Evolutionary conservation across 37 sponge, comb jelly and placozoan genomes (phyloP), one percentile per base, ranked within the genome.

Genomic region (Oscarella lobularis): DNA sequence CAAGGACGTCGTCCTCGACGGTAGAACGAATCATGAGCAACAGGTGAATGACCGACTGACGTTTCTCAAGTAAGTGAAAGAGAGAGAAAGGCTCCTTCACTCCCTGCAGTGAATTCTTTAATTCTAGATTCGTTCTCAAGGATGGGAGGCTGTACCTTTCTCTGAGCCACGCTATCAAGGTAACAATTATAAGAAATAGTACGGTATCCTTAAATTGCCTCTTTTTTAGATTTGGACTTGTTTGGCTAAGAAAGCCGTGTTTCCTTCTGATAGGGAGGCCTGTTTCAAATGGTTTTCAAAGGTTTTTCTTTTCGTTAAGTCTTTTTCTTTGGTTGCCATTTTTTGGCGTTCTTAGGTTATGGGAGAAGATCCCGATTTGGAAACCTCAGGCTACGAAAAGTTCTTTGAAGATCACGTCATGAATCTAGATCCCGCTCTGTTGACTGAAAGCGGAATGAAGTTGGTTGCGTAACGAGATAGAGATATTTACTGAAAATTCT

Each of bases 241-340:
- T 30, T 37, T 91, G 39, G 86, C 80, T 37, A 86, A 85, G 2
- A 72, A 78, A 29, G 81, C 89, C 20, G 89, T 87, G 30, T 88
- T 85, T 65, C 69, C 83, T 33, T 73, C 76, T 27, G 92, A 91
- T 74, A 78, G 81, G 31, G 92, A 87, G 27, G 83, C 86, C 2
- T 87, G 92, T 48, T 88, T 86, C 75, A 87, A 74, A 55, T 91
- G 92, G 92, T 91, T 91, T 83, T 82, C 88, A 35, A 90, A 83
- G 88, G 90, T 89, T 41, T 38, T 79, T 41, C 32, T 4, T 6
- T 20, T 29, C 71, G 0, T 0, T 0, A 2, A 0, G 0, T 75
- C 1, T 60, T 3, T 36, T n/a, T n/a, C n/a, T n/a, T n/a, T n/a
- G n/a, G n/a, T n/a, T n/a, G 35, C 69, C 3, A 31, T 78, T 29